phyloP scores from a whole-genome alignment of 2,113 vertebrate genomes.

The Tiliqua scincoides region DNA sequence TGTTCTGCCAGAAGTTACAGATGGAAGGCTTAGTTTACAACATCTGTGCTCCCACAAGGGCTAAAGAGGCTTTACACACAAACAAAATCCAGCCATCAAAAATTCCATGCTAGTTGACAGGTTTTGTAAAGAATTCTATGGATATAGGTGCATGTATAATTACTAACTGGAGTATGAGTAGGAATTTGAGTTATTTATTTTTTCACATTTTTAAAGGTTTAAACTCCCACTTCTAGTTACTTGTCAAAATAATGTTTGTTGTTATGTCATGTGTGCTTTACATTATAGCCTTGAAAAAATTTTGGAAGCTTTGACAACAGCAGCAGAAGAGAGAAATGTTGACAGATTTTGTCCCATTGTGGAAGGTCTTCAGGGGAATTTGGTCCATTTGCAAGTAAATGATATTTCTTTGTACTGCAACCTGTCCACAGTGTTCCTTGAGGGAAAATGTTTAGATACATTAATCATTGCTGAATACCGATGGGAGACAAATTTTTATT shows the following conservation, averaged over 20 bases:
- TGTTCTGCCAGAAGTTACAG: neutral
- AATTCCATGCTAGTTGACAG: neutral
- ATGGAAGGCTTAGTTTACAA: neutral
- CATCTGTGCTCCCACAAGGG: neutral
- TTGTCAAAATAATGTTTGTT: neutral
- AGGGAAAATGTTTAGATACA: neutral
- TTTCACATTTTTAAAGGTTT: neutral
- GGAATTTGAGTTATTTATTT: no score
- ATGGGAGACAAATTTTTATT: neutral
- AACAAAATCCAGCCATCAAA: no score
- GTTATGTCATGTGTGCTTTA: no score
- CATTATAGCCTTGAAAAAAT: constrained; percentile 93
- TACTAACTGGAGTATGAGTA: neutral
- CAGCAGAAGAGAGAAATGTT: constrained; percentile 85
- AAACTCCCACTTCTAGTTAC: neutral
- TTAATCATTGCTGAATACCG: neutral
- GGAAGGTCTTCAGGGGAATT: constrained; percentile 89
- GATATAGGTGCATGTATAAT: no score
- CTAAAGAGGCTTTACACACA: neutral
- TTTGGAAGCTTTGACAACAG: constrained; percentile 91
- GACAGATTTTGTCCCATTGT: constrained; percentile 92
- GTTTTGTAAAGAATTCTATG: neutral
- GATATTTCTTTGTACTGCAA: neutral
- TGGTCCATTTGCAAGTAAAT: constrained; percentile 92
- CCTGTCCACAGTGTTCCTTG: neutral